A percentile compares a stretch with the other conserved stretches of the same genome.
Evolutionary conservation across 1,140 invertebrate species (phyloP).

Genomic region (Arion vulgaris): DNA sequence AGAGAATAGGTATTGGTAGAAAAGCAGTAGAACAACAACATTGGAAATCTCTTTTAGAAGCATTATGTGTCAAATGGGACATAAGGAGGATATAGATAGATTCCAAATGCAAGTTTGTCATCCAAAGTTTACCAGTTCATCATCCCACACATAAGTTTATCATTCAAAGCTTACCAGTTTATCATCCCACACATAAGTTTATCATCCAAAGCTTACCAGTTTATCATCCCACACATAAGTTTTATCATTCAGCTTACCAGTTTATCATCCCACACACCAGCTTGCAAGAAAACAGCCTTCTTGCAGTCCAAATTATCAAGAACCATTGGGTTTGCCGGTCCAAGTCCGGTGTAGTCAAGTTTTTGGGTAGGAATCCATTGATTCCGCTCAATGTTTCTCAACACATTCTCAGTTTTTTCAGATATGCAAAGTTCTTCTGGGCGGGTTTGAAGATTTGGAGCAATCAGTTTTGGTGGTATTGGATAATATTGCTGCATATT

Average conservation of each 20-base stretch:
- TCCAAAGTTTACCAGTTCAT: no score
- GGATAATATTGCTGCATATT: conserved; percentile 65
- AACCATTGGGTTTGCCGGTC: conserved; percentile 62
- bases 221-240: background rate
- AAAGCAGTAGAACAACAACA: no score
- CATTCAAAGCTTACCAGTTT: no score
- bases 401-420: conserved; percentile 59
- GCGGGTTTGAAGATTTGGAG: conserved; percentile 63
- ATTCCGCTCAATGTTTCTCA: conserved; percentile 67
- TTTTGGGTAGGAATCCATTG: conserved; percentile 68
- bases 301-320: conserved; percentile 69
- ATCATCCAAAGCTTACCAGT: background rate
- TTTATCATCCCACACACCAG: conserved; percentile 60
- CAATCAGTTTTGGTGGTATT: conserved; percentile 62
- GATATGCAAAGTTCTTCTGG: conserved; percentile 46
- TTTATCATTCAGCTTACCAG: conserved; percentile 50
- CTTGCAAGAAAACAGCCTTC: conserved; percentile 42
- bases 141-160: no score
- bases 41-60: no score
- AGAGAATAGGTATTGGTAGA: no score
- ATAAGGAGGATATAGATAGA: no score
- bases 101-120: no score
- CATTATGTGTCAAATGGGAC: no score
- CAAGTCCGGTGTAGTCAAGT: conserved; percentile 64
- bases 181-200: background rate